Evolutionary conservation across 2,888 invertebrate species (phyloP).

Genomic region (Tuta absoluta): DNA sequence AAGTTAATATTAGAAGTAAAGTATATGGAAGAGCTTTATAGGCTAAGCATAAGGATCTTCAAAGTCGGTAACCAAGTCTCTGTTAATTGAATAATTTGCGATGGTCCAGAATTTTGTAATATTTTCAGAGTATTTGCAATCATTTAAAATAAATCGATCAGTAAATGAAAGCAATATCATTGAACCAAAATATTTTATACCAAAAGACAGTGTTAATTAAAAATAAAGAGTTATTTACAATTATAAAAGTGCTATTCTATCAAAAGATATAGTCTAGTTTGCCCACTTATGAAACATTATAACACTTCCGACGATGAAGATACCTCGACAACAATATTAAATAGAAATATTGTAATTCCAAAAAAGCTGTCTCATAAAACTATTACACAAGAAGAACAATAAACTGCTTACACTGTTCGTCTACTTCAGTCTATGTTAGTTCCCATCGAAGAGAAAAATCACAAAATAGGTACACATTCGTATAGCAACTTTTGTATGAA

Average conservation of each 20-base stretch:
- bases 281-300: not conserved
- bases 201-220: too few species aligned
- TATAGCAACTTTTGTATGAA: constrained; percentile 44
- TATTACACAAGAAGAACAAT: constrained; percentile 18
- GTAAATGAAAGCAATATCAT: too few species aligned
- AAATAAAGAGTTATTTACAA: too few species aligned
- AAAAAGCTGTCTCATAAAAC: constrained; percentile 7
- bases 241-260: too few species aligned
- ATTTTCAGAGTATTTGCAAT: too few species aligned
- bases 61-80: not conserved
- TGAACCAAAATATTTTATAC: not conserved
- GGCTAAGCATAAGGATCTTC: constrained; percentile 34
- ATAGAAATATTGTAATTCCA: constrained; percentile 1
- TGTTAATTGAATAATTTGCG: too few species aligned
- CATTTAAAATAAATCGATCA: too few species aligned
- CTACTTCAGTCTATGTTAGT: constrained; percentile 31
- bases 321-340: not conserved
- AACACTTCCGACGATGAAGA: constrained; percentile 1
- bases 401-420: constrained; percentile 16
- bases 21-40: constrained; percentile 35
- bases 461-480: constrained; percentile 33
- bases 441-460: constrained; percentile 32
- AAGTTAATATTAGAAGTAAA: constrained; percentile 29
- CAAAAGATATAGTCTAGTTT: too few species aligned
- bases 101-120: too few species aligned